Base-by-base conservation (phyloP, 2,888 invertebrate species). In the Lasioglossum pauxillum region DNA sequence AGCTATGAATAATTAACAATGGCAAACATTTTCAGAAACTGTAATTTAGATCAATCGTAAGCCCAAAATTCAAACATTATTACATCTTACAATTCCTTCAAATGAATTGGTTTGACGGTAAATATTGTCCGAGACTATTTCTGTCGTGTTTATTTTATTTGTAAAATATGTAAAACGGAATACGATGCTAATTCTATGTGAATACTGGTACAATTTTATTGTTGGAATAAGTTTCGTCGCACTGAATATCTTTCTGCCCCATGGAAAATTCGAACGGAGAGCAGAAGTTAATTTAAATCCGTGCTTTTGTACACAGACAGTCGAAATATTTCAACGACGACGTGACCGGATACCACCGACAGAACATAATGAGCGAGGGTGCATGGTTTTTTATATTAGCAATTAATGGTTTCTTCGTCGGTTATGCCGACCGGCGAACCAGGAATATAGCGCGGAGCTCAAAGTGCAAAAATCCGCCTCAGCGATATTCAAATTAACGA, bases 401-500 rank as follows among this genome's bases (percentile, higher is more conserved):
- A 71, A 81, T 46, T 57, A 75, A 44, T 35, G 38, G 73, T 31
- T 77, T 35, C 75, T 46, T 57, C 53, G 76, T 41, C 41, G 35
- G 19, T 27, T 76, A 8, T 38, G 53, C 46, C 46, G 57, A 57
- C 67, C 46, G 75, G 31, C 57, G 10, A 31, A 44, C n/a, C 27
- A 60, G 27, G 31, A 75, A 60, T 78, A 77, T 60, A 77, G 76
- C 49, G 73, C 41, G 81, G 69, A 83, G 53, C 67, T 67, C 69
- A 80, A 76, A 87, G 79, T 57, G 75, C 44, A 77, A 74, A 60
- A 89, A 76, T 77, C 80, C 79, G 78, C 78, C 64, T 86, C 84
- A 83, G 81, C 81, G 85, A 87, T 91, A 89, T 89, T 88, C 79
- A 87, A 84, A 88, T 89, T 87, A 90, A 88, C 89, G 81, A 76